Evolutionary conservation across 2,888 invertebrate species (phyloP), one percentile per base, ranked within the genome.

Genomic region (Dendrolimus pini): DNA sequence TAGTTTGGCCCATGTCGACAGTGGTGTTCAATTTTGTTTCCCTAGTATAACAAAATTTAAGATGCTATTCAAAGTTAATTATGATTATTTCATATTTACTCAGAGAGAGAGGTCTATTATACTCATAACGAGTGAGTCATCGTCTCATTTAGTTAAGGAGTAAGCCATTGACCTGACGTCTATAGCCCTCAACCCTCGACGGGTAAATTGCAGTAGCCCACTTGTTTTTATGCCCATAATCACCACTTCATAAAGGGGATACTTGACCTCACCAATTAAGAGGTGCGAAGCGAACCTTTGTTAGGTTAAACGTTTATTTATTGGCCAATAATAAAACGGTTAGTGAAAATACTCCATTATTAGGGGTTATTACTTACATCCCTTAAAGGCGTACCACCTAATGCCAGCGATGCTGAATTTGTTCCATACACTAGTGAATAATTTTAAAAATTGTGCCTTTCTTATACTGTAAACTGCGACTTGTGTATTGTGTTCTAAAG

Each of bases 161-260:
- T 61, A 62, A 56, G 62, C 62, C 67, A 69, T 71, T 72, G 73
- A 72, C 72, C 68, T 65, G 65, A 70, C 69, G 67, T 63, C 60
- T 61, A 59, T 56, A 52, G 62, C 61, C 65, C 68, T 66, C 65
- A 67, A 68, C 70, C 64, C 61, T 62, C 64, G 63, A 60, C 52
- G 60, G 65, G 70, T 71, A 71, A 67, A 74, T 72, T 70, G 66
- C 69, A 69, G 70, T 68, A 62, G 67, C 60, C 65, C 9, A 66
- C 71, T 72, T 70, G 71, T 72, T 74, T 71, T 72, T 69, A 65
- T 66, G 65, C 60, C 60, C 67, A 68, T 72, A 68, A 71, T 73
- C 71, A 12, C 47, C 47, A 47, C 47, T 47, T 47, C 47, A 47
- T 47, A 47, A 47, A 47, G 47, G 47, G 47, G 9, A 47, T 47